Conservation (phyloP, 2,797 vertebrate species). For the Bovichtus variegatus region DNA sequence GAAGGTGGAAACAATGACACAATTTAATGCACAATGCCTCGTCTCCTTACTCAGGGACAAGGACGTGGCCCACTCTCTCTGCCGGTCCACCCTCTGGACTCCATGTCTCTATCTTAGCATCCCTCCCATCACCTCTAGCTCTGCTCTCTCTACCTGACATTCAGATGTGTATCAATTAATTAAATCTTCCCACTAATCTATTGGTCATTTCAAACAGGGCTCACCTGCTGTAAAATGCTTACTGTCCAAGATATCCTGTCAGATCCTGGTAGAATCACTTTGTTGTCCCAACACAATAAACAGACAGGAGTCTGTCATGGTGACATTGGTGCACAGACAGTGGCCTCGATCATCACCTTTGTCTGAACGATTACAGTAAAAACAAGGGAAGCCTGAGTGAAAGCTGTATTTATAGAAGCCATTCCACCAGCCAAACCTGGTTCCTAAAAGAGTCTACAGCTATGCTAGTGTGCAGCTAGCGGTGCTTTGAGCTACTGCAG, state of each 20-base stretch:
- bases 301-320: not conserved
- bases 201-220: conserved; percentile 8
- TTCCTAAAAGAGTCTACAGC: too few relatives aligned
- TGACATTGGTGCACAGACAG: conserved; percentile 8
- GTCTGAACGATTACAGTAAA: not conserved
- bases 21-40: conserved; percentile 20
- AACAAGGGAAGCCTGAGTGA: not conserved
- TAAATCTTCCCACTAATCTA: conserved; percentile 19
- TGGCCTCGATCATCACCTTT: not conserved
- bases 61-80: not conserved
- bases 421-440: not conserved
- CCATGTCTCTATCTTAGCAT: not conserved
- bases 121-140: conserved; percentile 7
- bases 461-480: too few relatives aligned
- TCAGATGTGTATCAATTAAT: conserved; percentile 51
- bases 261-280: not conserved
- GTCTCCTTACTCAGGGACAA: conserved; percentile 44
- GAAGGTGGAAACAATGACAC: not conserved
- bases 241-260: conserved; percentile 24
- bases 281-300: conserved; percentile 7
- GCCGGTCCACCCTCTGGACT: conserved; percentile 1
- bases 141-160: not conserved
- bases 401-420: not conserved
- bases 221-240: conserved; percentile 16
- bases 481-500: too few relatives aligned